phyloP scores from a whole-genome alignment of 2,113 vertebrate species.

The Antidorcas marsupialis region DNA sequence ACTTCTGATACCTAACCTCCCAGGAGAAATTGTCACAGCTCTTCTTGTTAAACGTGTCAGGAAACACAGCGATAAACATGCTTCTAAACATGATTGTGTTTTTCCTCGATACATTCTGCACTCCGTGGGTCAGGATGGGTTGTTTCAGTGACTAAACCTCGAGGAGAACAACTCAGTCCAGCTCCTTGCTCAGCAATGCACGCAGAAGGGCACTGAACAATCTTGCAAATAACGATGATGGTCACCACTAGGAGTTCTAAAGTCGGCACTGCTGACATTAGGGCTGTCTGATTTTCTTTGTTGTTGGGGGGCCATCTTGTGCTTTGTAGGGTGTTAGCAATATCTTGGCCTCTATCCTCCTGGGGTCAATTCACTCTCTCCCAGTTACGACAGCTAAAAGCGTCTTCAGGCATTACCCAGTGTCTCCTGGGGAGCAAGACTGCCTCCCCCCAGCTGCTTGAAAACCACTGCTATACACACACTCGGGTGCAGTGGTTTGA shows the following conservation, averaged over 20 bases:
- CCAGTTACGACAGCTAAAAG: not conserved
- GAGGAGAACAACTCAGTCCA: not conserved
- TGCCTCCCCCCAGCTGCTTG: rapidly evolving
- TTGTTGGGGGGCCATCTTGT: no score
- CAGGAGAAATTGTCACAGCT: not conserved
- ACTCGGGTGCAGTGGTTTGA: no score
- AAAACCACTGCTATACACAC: not conserved
- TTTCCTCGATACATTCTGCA: not conserved
- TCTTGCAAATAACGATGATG: rapidly evolving
- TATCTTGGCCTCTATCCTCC: not conserved
- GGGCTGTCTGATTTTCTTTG: not conserved
- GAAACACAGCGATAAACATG: not conserved
- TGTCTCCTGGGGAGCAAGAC: not conserved
- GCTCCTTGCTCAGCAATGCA: rapidly evolving
- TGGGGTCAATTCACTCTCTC: not conserved
- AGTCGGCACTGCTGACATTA: rapidly evolving
- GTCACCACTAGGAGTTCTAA: not conserved
- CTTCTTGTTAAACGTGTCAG: not conserved
- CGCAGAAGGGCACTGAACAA: not conserved
- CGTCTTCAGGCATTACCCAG: not conserved
- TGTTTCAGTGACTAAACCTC: not conserved
- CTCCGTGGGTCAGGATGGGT: rapidly evolving
- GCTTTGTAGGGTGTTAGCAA: rapidly evolving
- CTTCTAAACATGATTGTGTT: not conserved
- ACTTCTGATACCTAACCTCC: not conserved